Conservation (phyloP, 2,113 vertebrate species). For the Alexandromys fortis region DNA sequence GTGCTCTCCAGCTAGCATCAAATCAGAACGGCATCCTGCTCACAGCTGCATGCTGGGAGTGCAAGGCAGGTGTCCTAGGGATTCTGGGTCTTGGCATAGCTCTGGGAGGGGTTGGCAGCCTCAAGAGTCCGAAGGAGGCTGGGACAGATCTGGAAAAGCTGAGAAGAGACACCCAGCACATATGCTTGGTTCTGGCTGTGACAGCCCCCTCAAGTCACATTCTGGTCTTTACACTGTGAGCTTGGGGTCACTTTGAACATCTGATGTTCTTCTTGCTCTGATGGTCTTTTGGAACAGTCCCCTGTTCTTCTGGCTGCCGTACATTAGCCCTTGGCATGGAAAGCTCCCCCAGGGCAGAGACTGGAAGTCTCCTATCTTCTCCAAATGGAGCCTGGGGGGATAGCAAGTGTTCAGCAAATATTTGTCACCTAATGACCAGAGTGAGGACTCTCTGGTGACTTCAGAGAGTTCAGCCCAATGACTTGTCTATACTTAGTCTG, state of each 20-base stretch:
- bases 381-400: not conserved
- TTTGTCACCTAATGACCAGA: not conserved
- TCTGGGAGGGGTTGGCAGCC: not conserved
- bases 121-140: not conserved
- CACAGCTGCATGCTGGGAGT: not conserved
- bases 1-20: not conserved
- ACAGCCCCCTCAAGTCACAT: not conserved
- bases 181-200: not conserved
- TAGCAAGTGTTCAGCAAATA: not conserved
- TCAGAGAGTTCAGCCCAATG: not conserved
- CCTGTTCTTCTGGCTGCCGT: accelerated
- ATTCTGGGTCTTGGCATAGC: not conserved
- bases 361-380: not conserved
- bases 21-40: not conserved
- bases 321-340: not conserved
- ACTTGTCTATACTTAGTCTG: not conserved
- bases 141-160: not conserved
- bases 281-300: not conserved
- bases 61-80: not conserved
- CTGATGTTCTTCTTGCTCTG: not conserved
- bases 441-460: not conserved
- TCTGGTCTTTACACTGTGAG: not conserved
- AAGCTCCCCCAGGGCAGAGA: not conserved
- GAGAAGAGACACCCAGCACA: not conserved
- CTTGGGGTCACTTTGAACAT: not conserved